Base-by-base conservation (phyloP, 2,113 vertebrate species). In the Choloepus hoffmanni region DNA sequence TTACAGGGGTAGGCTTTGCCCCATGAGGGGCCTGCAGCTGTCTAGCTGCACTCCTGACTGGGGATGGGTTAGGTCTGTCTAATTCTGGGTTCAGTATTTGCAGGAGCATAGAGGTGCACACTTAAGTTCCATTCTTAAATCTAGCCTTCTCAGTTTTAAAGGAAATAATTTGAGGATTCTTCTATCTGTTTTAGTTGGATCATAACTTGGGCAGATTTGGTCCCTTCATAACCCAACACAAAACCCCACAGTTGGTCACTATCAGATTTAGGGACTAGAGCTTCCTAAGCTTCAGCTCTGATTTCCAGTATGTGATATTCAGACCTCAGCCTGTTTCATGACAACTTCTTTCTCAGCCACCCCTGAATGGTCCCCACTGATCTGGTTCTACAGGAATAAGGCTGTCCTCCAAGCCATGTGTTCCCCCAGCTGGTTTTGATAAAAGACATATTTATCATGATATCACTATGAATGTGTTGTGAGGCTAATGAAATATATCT, bases 401-500 rank as follows among this genome's bases (percentile, higher is more conserved):
- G 33, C 24, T 63, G 16, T 48, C 65, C 48, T 67, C 5, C 0
- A 15, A 36, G 3, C 60, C 4, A 1, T 53, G 62, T 4, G 26
- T 40, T 92, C 2, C 2, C 15, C 30, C 4, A n/a, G 7, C 14
- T 30, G 43, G 8, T 58, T 87, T 70, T 84, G 70, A 11, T 50
- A 67, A 70, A 50, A 70, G 48, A 77, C 23, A 26, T 76, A 76
- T 12, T 77, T 77, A 81, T 40, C 74, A 88, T 78, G 36, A 45
- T 73, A 88, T 78, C 18, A 62, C 5, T 19, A 16, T 36, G 13
- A 73, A 24, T 7, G n/a, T 53, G 19, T 73, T 87, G 89, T 89
- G 53, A 91, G 14, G 4, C 21, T 36, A 85, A 65, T 82, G 50
- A 95, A 77, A 74, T 65, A 88, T 68, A 82, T 89, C 15, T 89